A percentile compares a stretch with the other conserved stretches of the same genome.
These are phyloP conservation scores for Scaptodrosophila latifasciaeformis DNA, from an alignment of 2,888 invertebrate genomes.

Conservation along the genomic window DNA sequence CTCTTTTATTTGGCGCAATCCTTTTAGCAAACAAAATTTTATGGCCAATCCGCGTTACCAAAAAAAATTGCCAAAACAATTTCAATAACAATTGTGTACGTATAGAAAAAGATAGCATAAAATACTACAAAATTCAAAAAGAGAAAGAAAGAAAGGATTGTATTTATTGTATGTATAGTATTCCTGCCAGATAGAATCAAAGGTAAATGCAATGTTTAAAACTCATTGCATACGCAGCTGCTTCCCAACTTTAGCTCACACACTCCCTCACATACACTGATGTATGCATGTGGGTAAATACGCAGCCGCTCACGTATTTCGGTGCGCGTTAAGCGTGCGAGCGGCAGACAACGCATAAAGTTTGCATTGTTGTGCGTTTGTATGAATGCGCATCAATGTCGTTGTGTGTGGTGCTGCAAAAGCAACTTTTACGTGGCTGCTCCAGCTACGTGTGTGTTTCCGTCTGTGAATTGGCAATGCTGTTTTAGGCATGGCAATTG, in stretches of 20 bases:
- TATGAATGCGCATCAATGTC: slow-evolving; percentile 51
- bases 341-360: slow-evolving; percentile 51
- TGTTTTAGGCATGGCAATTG: slow-evolving; percentile 46
- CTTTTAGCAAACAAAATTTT: slow-evolving; percentile 38
- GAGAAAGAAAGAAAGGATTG: background rate
- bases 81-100: slow-evolving; percentile 65
- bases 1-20: slow-evolving; percentile 4
- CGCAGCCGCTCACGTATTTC: slow-evolving; percentile 23
- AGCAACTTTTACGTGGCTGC: slow-evolving; percentile 5
- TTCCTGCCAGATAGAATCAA: slow-evolving; percentile 48
- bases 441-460: slow-evolving; percentile 5
- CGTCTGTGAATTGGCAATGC: slow-evolving; percentile 23
- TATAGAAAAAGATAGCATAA: background rate
- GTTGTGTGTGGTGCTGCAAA: slow-evolving; percentile 18
- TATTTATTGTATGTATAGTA: slow-evolving; percentile 3
- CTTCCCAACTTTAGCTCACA: slow-evolving; percentile 15
- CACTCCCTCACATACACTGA: slow-evolving; percentile 8
- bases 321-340: slow-evolving; percentile 3
- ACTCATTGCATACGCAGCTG: slow-evolving; percentile 58
- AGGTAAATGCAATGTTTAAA: slow-evolving; percentile 62
- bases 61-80: slow-evolving; percentile 60
- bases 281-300: background rate
- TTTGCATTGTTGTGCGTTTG: slow-evolving; percentile 67
- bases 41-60: slow-evolving; percentile 12
- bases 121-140: slow-evolving; percentile 1